phyloP scores from a whole-genome alignment of 1,140 invertebrate genomes.

The Saccostrea cuccullata region DNA sequence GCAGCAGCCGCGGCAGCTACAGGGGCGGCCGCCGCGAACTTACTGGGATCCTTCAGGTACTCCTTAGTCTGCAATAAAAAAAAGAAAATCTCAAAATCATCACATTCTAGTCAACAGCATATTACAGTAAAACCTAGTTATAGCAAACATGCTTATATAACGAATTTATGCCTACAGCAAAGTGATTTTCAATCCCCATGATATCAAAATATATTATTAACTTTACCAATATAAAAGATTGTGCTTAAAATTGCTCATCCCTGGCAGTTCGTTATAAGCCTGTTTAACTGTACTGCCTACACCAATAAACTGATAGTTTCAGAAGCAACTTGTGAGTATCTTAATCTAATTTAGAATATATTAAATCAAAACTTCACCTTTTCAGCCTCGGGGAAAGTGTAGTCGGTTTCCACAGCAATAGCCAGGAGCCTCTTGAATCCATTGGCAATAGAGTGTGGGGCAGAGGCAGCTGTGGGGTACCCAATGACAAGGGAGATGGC shows the following conservation, averaged over 20 bases:
- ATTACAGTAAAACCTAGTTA: too few species aligned
- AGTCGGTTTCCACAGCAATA: constrained; percentile 95
- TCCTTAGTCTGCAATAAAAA: constrained; percentile 78
- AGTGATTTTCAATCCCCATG: too few species aligned
- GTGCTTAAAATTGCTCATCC: too few species aligned
- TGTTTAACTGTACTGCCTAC: not conserved
- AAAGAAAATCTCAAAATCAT: not conserved
- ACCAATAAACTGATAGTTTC: not conserved
- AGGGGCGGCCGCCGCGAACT: constrained; percentile 88
- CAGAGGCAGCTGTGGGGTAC: constrained; percentile 97
- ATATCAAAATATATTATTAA: too few species aligned
- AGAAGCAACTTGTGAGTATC: not conserved
- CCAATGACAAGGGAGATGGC: constrained; percentile 95
- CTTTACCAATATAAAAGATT: too few species aligned
- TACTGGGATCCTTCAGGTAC: constrained; percentile 90
- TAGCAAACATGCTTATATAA: too few species aligned
- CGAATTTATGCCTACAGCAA: too few species aligned
- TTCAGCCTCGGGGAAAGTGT: constrained; percentile 95
- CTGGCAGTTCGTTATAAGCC: too few species aligned
- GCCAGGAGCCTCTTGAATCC: constrained; percentile 99
- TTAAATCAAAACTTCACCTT: constrained; percentile 82
- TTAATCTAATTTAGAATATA: not conserved
- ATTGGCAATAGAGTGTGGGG: constrained; percentile 97
- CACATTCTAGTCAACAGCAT: not conserved
- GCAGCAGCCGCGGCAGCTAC: constrained; percentile 83